Base-by-base conservation (phyloP, 2,888 invertebrate species). In the Leucophenga maculata region DNA sequence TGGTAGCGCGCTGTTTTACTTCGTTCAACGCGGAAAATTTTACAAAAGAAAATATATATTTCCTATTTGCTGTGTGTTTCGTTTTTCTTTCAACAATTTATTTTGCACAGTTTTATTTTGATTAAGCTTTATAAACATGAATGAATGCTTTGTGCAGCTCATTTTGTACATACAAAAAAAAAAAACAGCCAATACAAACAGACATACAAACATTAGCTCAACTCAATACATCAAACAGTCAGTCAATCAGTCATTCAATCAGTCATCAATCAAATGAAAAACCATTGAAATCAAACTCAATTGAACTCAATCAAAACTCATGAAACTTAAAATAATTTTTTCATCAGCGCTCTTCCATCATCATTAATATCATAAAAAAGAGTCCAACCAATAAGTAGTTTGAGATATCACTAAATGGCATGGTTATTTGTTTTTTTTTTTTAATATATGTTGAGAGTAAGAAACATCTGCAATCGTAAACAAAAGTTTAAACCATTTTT, bases 211-310 rank as follows among this genome's bases (percentile, higher is more conserved):
- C 60, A 67, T 69, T 67, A 73, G 67, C 52, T 73, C 72, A 80
- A 82, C 74, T 79, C 50, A 50, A 18, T 78, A 78, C 74, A 64
- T 62, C 62, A 46, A 62, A 64, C 50, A 50, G 50, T 50, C 50
- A 50, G 26, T 18, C 50, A 50, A n/a, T n/a, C n/a, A n/a, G n/a
- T n/a, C n/a, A n/a, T n/a, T n/a, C 4, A 16, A 48, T n/a, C n/a
- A n/a, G n/a, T n/a, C 48, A 48, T 8, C n/a, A 16, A 50, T 50
- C 50, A n/a, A 50, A 50, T n/a, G 18, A n/a, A 50, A 50, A 18
- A n/a, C 13, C 50, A 50, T 50, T n/a, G 16, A 59, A 55, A 39
- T 39, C 50, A 50, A 50, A 50, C 50, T 50, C 50, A 50, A 50
- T 18, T 50, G 16, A 50, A 50, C 50, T 50, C 50, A 50, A 50